A percentile compares a stretch with the other conserved stretches of the same genome.
Evolutionary conservation across 2,113 vertebrate species (phyloP).

Genomic region (Oxyura jamaicensis): DNA sequence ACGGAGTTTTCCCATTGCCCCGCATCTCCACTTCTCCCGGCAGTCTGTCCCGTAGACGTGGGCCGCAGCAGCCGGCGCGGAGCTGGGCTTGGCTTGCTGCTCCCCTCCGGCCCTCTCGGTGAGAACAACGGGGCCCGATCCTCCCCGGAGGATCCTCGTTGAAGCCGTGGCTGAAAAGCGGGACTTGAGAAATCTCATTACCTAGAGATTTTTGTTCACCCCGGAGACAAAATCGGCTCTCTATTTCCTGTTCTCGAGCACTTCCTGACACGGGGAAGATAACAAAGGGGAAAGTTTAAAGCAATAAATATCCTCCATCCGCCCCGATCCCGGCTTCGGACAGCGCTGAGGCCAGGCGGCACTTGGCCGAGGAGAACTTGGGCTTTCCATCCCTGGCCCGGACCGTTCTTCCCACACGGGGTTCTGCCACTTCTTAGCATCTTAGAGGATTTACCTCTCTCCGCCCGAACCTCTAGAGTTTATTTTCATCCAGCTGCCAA

Average conservation of each 20-base stretch:
- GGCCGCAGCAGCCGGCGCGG: accelerated
- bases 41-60: neutral
- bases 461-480: accelerated
- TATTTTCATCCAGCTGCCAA: neutral
- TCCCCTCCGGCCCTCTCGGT: accelerated
- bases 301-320: constrained; percentile 36
- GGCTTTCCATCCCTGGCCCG: neutral
- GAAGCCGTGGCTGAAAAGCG: neutral
- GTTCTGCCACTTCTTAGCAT: neutral
- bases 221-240: constrained; percentile 10
- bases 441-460: neutral
- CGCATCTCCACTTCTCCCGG: accelerated
- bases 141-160: accelerated
- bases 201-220: neutral
- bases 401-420: accelerated
- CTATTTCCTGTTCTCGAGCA: constrained; percentile 47
- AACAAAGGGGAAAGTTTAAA: constrained; percentile 71
- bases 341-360: neutral
- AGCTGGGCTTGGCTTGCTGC: accelerated
- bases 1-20: neutral
- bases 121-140: neutral
- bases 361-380: neutral
- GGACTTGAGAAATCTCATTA: neutral
- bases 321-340: neutral
- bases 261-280: constrained; percentile 53